phyloP scores from a whole-genome alignment of 2,797 vertebrate genomes.

The Momotus momota region DNA sequence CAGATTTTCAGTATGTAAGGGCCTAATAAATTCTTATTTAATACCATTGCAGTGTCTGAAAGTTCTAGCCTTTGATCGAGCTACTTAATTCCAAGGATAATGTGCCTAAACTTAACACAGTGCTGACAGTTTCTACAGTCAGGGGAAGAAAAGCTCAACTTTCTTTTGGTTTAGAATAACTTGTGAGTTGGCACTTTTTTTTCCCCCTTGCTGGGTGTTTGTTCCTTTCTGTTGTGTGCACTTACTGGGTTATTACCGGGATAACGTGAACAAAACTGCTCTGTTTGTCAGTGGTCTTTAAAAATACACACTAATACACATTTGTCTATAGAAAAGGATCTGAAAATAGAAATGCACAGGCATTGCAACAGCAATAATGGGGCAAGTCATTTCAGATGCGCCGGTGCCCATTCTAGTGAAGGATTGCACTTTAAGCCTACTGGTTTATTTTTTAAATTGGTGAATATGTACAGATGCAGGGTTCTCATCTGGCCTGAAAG shows the following conservation, averaged over 20 bases:
- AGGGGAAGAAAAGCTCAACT: neutral
- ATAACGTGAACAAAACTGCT: neutral
- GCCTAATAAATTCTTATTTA: neutral
- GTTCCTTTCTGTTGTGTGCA: neutral
- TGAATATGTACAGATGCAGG: neutral
- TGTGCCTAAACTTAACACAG: neutral
- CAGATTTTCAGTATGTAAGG: neutral
- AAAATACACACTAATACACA: no score
- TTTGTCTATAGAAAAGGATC: slow-evolving; percentile 35
- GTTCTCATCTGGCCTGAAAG: neutral
- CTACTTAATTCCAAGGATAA: slow-evolving; percentile 15
- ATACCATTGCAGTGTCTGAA: neutral
- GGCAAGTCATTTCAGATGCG: slow-evolving; percentile 16
- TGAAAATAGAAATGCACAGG: slow-evolving; percentile 36
- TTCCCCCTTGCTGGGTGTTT: neutral
- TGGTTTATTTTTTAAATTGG: neutral
- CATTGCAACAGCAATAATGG: neutral
- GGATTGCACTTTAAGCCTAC: neutral
- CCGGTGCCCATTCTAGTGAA: slow-evolving; percentile 1
- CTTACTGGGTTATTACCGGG: neutral
- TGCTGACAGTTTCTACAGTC: neutral
- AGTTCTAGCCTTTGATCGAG: slow-evolving; percentile 37
- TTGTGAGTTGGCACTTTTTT: neutral
- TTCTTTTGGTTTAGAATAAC: neutral
- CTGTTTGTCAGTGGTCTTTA: no score